Evolutionary conservation across 2,113 vertebrate species (phyloP), one percentile per base, ranked within the genome.

Genomic region (Typhlomys cinereus): DNA sequence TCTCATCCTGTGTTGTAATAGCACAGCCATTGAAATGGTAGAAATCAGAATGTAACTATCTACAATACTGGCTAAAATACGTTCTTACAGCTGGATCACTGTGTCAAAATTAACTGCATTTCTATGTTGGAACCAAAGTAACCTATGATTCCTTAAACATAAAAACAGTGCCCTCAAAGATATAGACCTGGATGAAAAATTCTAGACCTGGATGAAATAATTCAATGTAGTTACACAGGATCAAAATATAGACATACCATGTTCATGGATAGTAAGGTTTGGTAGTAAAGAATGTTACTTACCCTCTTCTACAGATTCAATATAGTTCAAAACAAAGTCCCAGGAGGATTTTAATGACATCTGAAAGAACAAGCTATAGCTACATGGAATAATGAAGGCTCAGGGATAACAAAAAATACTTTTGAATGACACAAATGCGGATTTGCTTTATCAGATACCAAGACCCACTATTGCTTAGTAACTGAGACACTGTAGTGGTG

Each of bases 161-260:
- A 84, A 59, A 93, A 80, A 29, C 15, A 83, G 31, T 50, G 69
- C 89, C 39, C 64, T 12, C 50, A 52, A 86, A 78, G 93, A 1
- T 86, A 34, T 71, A 86, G 66, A 82, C 27, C 12, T 54, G 29
- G 31, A 17, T 57, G 52, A 86, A 78, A 94, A 1, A 70, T 67
- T 86, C 39, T 71, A 86, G 66, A 82, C 27, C 12, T 54, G 29
- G 31, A 17, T 91, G 31, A 81, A 94, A 84, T 57, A 89, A 93
- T 52, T 69, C 27, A 87, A 14, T 48, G 41, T 83, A 79, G 46
- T 79, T n/a, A 92, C 71, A 70, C 31, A 88, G 64, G 13, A 88
- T 46, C 50, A 90, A 94, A 94, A 82, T 76, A 83, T 41, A 88
- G 41, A 91, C 95, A 92, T 82, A n/a, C n/a, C n/a, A 92, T 94